These are phyloP conservation scores for Lumbricus terrestris DNA, from an alignment of 2,888 invertebrate species.

Conservation along the genomic window DNA sequence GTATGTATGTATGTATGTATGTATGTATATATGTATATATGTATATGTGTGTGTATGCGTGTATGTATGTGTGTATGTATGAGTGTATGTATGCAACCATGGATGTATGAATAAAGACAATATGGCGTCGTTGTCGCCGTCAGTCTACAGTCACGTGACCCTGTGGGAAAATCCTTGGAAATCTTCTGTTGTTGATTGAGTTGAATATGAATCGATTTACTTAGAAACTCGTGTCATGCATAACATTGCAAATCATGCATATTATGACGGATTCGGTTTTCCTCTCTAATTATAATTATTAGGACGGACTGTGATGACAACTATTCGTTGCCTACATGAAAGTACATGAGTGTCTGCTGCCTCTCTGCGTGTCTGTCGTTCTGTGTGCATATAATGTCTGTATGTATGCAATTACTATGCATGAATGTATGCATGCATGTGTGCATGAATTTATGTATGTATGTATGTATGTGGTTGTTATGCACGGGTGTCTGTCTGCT, in stretches of 20 bases:
- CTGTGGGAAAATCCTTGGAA: no score
- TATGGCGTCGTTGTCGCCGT: background rate
- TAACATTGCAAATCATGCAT: no score
- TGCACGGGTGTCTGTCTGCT: background rate
- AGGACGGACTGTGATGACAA: background rate
- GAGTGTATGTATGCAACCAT: no score
- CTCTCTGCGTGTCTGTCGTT: background rate
- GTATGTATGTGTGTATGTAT: no score
- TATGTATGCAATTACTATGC: background rate
- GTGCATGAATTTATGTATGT: no score
- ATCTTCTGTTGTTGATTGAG: background rate
- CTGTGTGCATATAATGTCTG: background rate
- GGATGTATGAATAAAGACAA: no score
- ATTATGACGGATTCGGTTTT: background rate
- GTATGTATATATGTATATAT: no score
- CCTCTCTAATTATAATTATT: background rate
- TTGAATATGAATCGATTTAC: background rate
- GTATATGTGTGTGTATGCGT: no score
- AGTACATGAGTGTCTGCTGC: background rate
- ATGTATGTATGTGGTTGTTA: no score
- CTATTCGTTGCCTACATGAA: no score
- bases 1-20: no score
- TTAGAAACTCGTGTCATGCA: background rate
- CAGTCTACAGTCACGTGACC: background rate
- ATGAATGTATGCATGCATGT: no score